Conservation (phyloP, 2,888 invertebrate species). For the Scaptomyza polygonia region DNA sequence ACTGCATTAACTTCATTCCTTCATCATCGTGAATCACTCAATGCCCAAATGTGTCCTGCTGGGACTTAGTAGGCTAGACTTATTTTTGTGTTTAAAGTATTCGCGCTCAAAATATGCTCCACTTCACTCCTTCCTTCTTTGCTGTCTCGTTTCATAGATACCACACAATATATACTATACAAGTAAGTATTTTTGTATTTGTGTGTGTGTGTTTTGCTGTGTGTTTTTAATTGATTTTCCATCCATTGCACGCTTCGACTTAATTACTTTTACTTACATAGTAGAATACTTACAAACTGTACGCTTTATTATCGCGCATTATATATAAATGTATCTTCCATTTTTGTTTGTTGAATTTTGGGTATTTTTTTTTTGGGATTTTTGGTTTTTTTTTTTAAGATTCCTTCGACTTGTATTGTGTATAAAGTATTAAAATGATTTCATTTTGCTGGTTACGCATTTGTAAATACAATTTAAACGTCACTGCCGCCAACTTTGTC, state of each 20-base stretch:
- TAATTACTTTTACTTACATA: conserved; percentile 72
- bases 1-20: conserved; percentile 4
- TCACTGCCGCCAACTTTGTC: conserved; percentile 39
- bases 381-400: conserved; percentile 42
- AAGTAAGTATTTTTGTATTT: conserved; percentile 24
- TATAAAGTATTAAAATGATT: conserved; percentile 82
- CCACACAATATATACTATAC: conserved; percentile 30
- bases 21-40: conserved; percentile 30
- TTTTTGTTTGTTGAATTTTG: conserved; percentile 51
- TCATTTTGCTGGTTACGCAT: conserved; percentile 69
- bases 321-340: conserved; percentile 66
- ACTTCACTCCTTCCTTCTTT: background rate
- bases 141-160: conserved; percentile 19
- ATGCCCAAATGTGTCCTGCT: conserved; percentile 46
- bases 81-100: conserved; percentile 35
- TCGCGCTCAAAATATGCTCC: conserved; percentile 52
- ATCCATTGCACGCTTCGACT: conserved; percentile 39
- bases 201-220: conserved; percentile 27
- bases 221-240: conserved; percentile 68
- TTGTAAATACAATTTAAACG: conserved; percentile 82
- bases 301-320: conserved; percentile 53
- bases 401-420: conserved; percentile 70
- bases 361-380: conserved; percentile 12
- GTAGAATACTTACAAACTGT: conserved; percentile 77
- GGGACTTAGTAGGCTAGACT: conserved; percentile 30